Evolutionary conservation across 2,888 invertebrate genomes (phyloP).

Genomic region (Tineola bisselliella): DNA sequence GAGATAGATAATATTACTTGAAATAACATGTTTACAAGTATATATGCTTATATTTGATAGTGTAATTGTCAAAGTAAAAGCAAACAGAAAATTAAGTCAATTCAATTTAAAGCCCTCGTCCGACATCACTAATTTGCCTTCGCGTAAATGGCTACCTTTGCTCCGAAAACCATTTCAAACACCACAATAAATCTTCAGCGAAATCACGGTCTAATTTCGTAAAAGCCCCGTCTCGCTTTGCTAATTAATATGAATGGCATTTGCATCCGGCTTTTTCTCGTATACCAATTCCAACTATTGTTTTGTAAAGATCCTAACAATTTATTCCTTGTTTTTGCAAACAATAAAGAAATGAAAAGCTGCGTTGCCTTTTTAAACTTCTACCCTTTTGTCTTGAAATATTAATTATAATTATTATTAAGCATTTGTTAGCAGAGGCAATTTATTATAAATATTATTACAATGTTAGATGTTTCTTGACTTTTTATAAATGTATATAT

Average conservation of each 20-base stretch:
- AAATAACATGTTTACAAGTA: too few species aligned
- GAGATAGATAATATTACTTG: too few species aligned
- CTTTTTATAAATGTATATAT: too few species aligned
- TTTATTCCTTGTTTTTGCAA: conserved; percentile 60
- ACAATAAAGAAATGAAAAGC: conserved; percentile 34
- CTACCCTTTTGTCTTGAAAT: neutral
- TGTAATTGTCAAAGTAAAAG: neutral
- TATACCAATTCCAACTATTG: conserved; percentile 66
- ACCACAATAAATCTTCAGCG: conserved; percentile 66
- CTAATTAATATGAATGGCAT: conserved; percentile 69
- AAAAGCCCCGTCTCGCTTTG: conserved; percentile 68
- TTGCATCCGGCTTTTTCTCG: conserved; percentile 68
- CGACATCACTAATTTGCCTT: conserved; percentile 48
- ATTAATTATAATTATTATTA: neutral
- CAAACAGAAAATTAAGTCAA: conserved; percentile 48
- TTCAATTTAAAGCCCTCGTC: conserved; percentile 55
- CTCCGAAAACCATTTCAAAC: conserved; percentile 63
- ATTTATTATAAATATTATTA: too few species aligned
- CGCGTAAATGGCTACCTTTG: conserved; percentile 63
- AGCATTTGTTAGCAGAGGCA: neutral
- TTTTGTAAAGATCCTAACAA: conserved; percentile 63
- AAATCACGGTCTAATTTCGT: conserved; percentile 68
- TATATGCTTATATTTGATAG: neutral
- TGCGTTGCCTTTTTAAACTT: conserved; percentile 28
- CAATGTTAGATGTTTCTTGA: neutral